Conservation (phyloP, 2,888 invertebrate genomes). For the Apodemia hepburni region DNA sequence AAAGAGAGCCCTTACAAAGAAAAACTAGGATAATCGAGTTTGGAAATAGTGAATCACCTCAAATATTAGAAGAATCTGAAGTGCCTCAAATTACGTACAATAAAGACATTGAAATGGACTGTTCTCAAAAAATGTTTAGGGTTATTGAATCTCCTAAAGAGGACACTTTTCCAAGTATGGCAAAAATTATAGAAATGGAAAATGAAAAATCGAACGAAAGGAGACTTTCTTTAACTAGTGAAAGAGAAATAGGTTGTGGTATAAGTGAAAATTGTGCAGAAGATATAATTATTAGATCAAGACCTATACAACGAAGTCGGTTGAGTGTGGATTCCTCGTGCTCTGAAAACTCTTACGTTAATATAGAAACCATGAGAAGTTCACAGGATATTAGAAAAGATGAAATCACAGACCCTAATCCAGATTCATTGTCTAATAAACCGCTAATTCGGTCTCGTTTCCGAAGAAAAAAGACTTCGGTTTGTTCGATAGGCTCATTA, state of each 20-base stretch:
- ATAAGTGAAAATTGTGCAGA: slow-evolving; percentile 50
- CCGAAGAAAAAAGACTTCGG: slow-evolving; percentile 72
- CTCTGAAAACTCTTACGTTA: slow-evolving; percentile 79
- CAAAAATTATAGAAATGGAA: slow-evolving; percentile 76
- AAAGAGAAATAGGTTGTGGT: slow-evolving; percentile 71
- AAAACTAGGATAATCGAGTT: slow-evolving; percentile 73
- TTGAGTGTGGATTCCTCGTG: slow-evolving; percentile 77
- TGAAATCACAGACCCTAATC: slow-evolving; percentile 52
- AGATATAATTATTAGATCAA: slow-evolving; percentile 61
- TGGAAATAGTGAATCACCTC: slow-evolving; percentile 42
- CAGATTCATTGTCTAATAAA: slow-evolving; percentile 56
- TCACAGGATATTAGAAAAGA: slow-evolving; percentile 76
- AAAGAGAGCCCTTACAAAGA: slow-evolving; percentile 58
- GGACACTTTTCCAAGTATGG: slow-evolving; percentile 67
- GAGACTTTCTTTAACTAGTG: slow-evolving; percentile 69
- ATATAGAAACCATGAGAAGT: slow-evolving; percentile 75
- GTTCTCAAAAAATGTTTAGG: slow-evolving; percentile 56
- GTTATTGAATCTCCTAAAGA: slow-evolving; percentile 67
- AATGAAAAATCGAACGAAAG: slow-evolving; percentile 74
- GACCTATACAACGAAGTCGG: slow-evolving; percentile 62
- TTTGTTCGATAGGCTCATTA: slow-evolving; percentile 76
- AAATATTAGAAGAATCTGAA: slow-evolving; percentile 54
- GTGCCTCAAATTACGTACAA: slow-evolving; percentile 59
- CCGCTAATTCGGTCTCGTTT: slow-evolving; percentile 63
- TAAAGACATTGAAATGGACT: slow-evolving; percentile 53